Base-by-base conservation (phyloP, 2,113 vertebrate genomes). In the Natator depressus region DNA sequence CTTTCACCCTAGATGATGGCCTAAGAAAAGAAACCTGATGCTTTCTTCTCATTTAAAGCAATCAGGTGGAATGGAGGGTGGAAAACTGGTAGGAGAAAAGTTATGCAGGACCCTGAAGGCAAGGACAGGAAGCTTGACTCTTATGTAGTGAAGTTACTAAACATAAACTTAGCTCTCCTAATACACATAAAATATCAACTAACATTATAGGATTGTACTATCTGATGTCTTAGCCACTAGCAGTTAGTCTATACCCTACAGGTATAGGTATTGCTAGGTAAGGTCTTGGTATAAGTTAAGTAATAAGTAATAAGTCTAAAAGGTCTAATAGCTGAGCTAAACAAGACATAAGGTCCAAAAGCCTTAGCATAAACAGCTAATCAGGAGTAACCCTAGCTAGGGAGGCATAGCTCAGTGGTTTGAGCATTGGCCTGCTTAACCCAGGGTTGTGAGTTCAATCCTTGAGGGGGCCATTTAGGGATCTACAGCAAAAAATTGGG, bases 161-260 rank as follows among this genome's bases (percentile, higher is more conserved):
- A 7, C 10, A 54, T 25, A 3, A 0, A 0, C 0, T 0, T 25
- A 87, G 17, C 38, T 79, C 79, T 90, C 38, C 81, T 3, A 89
- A 78, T 20, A 31, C 1, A 82, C 5, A 35, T 13, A n/a, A 83
- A 90, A 75, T 31, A 82, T 2, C 2, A 50, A 31, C 9, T 5
- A 65, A 19, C n/a, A 80, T 88, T 72, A 19, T 25, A 47, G 38
- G 10, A 47, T 46, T 47, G 10, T 78, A 24, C 75, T 47, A 8
- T 46, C 24, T 78, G 10, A 46, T 78, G 75, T 78, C 42, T 78
- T 27, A 47, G 42, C 42, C 11, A 12, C 42, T 76, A 42, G 24
- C 8, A 6, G 38, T 47, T 47, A 76, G 6, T 69, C 65, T 69
- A 69, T 69, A 69, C 8, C n/a, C 65, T 72, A 72, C 38, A 69